Conservation (phyloP, 2,888 invertebrate genomes). For the Eupeodes latifasciatus region DNA sequence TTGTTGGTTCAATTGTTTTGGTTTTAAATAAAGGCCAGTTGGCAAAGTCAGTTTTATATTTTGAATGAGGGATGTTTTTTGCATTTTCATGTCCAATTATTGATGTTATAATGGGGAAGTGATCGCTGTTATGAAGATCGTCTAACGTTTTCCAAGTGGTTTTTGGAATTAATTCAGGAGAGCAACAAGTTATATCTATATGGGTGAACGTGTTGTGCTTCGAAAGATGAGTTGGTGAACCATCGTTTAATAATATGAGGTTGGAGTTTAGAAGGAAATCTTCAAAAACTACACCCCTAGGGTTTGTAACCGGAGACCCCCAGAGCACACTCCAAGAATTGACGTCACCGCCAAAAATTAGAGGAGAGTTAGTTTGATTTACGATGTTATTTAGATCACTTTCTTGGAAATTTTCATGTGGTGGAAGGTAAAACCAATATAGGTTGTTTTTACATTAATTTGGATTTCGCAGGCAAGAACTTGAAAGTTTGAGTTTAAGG, state of each 20-base stretch:
- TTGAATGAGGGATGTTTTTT: too few relatives aligned
- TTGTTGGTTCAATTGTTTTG: neutral
- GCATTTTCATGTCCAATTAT: too few relatives aligned
- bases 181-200: constrained; percentile 35
- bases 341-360: constrained; percentile 42
- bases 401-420: constrained; percentile 30
- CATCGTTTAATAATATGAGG: constrained; percentile 41
- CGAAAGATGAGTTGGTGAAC: constrained; percentile 48
- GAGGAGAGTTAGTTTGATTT: neutral
- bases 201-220: constrained; percentile 41
- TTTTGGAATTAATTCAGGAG: constrained; percentile 27
- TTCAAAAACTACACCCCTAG: constrained; percentile 41
- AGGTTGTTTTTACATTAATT: constrained; percentile 21
- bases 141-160: constrained; percentile 12
- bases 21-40: too few relatives aligned
- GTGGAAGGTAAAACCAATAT: constrained; percentile 43
- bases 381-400: constrained; percentile 30
- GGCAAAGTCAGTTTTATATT: too few relatives aligned
- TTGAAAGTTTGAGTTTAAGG: constrained; percentile 33
- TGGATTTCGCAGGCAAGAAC: constrained; percentile 43
- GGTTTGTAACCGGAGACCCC: constrained; percentile 30
- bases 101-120: constrained; percentile 18
- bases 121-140: constrained; percentile 37
- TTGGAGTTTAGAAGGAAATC: constrained; percentile 32
- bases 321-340: constrained; percentile 51